These are phyloP conservation scores for Poecilia latipinna DNA, from an alignment of 2,113 vertebrate species.

Conservation along the genomic window DNA sequence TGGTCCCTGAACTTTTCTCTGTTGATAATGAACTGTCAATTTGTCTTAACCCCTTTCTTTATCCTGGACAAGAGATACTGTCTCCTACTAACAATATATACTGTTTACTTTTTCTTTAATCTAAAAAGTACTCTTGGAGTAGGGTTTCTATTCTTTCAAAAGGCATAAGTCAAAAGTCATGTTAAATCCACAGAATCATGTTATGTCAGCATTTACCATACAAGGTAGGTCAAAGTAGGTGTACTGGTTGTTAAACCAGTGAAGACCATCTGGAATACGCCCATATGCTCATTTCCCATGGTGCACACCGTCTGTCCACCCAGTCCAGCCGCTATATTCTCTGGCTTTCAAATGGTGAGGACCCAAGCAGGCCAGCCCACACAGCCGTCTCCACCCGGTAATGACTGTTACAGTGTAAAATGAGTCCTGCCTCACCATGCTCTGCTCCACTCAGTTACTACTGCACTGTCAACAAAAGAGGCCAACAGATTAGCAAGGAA, in stretches of 20 bases:
- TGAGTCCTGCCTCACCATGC: slow-evolving; percentile 8
- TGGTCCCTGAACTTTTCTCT: too few relatives aligned
- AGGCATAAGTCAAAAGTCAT: not conserved
- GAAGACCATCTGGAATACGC: too few relatives aligned
- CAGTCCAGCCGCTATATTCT: not conserved
- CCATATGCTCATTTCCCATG: not conserved
- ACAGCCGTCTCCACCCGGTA: slow-evolving; percentile 36
- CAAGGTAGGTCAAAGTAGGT: not conserved
- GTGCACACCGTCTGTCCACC: not conserved
- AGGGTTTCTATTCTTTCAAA: too few relatives aligned
- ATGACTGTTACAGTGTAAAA: slow-evolving; percentile 38
- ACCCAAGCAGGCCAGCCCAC: not conserved
- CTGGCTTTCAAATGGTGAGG: not conserved
- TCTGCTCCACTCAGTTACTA: not conserved
- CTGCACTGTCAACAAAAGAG: not conserved
- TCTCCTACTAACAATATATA: too few relatives aligned
- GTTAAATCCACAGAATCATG: not conserved
- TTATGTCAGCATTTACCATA: not conserved
- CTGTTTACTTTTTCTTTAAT: too few relatives aligned
- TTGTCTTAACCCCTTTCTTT: too few relatives aligned
- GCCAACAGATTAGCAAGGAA: not conserved
- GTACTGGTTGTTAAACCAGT: not conserved
- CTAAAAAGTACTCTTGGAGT: too few relatives aligned
- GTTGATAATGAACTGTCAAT: too few relatives aligned
- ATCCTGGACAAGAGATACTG: too few relatives aligned